Evolutionary conservation across 2,797 vertebrate genomes (phyloP).

Genomic region (Chaetodon trifasciatus): DNA sequence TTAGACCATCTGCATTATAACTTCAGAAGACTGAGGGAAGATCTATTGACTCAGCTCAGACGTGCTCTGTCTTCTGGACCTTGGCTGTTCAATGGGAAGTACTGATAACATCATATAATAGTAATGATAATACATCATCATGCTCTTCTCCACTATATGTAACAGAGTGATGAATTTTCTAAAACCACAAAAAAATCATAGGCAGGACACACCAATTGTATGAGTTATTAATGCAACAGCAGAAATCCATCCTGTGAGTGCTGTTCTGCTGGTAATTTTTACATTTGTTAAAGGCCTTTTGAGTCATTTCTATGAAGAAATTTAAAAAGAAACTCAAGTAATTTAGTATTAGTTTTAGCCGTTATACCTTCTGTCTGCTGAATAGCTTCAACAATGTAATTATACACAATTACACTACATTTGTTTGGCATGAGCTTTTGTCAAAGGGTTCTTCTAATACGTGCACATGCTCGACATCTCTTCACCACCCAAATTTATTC

Average conservation of each 20-base stretch:
- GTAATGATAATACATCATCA: neutral
- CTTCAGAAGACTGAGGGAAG: neutral
- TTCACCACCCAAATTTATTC: neutral
- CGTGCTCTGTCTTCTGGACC: neutral
- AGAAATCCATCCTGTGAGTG: neutral
- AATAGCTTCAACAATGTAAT: neutral
- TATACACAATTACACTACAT: neutral
- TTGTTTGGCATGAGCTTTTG: neutral
- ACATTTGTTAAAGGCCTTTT: neutral
- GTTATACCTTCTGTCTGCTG: neutral
- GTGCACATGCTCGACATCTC: neutral
- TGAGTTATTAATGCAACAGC: constrained; percentile 22
- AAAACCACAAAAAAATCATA: neutral
- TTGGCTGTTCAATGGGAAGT: neutral
- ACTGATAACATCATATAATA: neutral
- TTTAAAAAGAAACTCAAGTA: neutral
- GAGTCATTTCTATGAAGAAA: neutral
- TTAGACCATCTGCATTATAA: neutral
- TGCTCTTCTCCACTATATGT: neutral
- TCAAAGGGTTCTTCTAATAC: neutral
- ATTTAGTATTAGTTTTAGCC: neutral
- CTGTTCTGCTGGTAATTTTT: neutral
- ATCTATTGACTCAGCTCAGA: neutral
- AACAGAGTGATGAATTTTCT: neutral
- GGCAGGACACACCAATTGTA: neutral